A percentile compares a stretch with the other conserved stretches of the same genome.
phyloP scores from a whole-genome alignment of 2,797 vertebrate genomes.

The Hyperoplus immaculatus region DNA sequence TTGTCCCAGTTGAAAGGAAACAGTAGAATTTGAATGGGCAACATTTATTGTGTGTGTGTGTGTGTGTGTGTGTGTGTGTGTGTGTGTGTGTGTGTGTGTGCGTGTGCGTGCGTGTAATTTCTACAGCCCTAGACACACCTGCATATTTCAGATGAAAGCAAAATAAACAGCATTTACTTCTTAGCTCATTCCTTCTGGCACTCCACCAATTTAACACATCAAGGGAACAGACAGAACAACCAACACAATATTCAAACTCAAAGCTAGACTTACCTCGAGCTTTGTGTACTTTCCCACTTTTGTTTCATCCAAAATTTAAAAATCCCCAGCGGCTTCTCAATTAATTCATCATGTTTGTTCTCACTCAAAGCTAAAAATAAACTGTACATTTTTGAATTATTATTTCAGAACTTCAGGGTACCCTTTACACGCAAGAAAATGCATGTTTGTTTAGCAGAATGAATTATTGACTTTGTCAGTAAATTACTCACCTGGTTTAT shows the following conservation, averaged over 20 bases:
- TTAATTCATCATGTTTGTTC: background rate
- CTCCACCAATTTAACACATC: background rate
- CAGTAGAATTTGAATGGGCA: constrained; percentile 35
- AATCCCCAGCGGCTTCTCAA: background rate
- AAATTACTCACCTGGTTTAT: background rate
- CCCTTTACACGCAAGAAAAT: background rate
- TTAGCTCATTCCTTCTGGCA: background rate
- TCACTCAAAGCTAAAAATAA: background rate
- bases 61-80: no score
- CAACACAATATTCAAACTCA: background rate
- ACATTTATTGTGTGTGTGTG: no score
- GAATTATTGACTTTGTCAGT: constrained; percentile 25
- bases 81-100: no score
- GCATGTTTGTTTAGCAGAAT: constrained; percentile 12
- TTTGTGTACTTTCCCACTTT: background rate
- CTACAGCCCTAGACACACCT: background rate
- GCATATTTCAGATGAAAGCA: constrained; percentile 17
- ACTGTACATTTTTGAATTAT: background rate
- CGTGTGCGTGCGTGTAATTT: no score
- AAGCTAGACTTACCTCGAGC: background rate
- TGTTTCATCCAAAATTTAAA: constrained; percentile 7
- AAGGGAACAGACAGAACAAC: background rate
- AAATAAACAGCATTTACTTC: background rate
- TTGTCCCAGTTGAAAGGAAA: background rate
- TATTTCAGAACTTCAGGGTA: constrained; percentile 8